phyloP scores from a whole-genome alignment of 2,888 invertebrate genomes.

The Limnephilus marmoratus region DNA sequence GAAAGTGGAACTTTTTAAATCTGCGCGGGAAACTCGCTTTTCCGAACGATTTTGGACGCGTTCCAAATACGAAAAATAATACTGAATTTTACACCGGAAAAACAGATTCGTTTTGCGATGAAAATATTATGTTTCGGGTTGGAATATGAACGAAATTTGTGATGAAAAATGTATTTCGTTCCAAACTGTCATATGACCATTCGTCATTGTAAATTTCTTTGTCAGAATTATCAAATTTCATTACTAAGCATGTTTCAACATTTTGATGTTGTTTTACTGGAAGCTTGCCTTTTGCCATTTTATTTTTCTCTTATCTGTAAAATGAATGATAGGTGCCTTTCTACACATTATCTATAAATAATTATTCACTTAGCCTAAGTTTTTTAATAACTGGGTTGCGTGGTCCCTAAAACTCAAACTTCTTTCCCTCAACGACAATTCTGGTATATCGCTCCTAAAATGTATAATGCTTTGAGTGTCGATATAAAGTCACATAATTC shows the following conservation, averaged over 20 bases:
- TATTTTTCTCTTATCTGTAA: neutral
- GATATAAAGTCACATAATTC: no score
- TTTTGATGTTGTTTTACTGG: neutral
- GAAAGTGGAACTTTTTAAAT: conserved; percentile 10
- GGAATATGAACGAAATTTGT: neutral
- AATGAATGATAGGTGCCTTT: neutral
- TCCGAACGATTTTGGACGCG: conserved; percentile 19
- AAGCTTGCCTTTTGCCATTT: neutral
- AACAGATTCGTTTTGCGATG: conserved; percentile 16
- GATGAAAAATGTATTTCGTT: neutral
- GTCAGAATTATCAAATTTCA: neutral
- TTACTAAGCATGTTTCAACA: neutral
- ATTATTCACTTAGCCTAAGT: neutral
- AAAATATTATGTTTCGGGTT: conserved; percentile 10
- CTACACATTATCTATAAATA: neutral
- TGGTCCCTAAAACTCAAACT: no score
- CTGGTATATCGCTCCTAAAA: no score
- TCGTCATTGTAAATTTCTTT: neutral
- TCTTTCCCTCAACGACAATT: no score
- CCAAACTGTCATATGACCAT: neutral
- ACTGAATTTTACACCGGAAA: neutral
- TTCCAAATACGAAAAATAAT: neutral
- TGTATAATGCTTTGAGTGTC: no score
- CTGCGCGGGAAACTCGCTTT: conserved; percentile 29
- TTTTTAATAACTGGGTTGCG: no score